Evolutionary conservation across 2,797 vertebrate species (phyloP).

Genomic region (Masticophis lateralis): DNA sequence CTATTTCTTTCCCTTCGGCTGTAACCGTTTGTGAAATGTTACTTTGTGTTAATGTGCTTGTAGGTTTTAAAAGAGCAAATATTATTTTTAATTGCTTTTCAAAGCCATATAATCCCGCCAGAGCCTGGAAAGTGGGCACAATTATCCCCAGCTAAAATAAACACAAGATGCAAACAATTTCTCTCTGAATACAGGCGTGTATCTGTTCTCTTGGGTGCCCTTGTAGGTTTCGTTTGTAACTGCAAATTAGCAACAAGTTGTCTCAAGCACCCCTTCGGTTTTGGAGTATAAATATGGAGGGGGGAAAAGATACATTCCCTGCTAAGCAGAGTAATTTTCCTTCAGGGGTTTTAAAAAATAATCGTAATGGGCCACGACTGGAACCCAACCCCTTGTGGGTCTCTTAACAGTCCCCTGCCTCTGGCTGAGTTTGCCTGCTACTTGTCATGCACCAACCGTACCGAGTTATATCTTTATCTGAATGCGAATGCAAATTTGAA

Average conservation of each 20-base stretch:
- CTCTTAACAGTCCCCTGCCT: background rate
- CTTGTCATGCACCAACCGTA: slow-evolving; percentile 69
- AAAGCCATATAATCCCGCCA: background rate
- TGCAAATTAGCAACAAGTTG: background rate
- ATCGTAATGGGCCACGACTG: background rate
- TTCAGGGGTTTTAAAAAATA: background rate
- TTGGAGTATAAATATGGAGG: background rate
- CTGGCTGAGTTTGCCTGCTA: slow-evolving; percentile 36
- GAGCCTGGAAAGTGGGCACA: background rate
- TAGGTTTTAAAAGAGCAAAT: background rate
- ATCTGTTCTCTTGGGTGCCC: background rate
- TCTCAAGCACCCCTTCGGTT: background rate
- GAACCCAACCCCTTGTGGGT: background rate
- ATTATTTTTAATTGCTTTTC: background rate
- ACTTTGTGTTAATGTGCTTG: background rate
- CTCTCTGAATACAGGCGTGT: background rate
- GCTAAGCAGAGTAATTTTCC: background rate
- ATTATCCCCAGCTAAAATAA: background rate
- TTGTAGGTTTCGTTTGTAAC: background rate
- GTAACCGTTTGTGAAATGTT: background rate
- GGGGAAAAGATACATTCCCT: rapidly evolving
- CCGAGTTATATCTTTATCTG: slow-evolving; percentile 74
- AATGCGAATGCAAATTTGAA: slow-evolving; percentile 75
- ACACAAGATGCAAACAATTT: background rate
- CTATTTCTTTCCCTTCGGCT: background rate